Evolutionary conservation across 2,888 invertebrate genomes (phyloP).

Genomic region (Schizotus pectinicornis): DNA sequence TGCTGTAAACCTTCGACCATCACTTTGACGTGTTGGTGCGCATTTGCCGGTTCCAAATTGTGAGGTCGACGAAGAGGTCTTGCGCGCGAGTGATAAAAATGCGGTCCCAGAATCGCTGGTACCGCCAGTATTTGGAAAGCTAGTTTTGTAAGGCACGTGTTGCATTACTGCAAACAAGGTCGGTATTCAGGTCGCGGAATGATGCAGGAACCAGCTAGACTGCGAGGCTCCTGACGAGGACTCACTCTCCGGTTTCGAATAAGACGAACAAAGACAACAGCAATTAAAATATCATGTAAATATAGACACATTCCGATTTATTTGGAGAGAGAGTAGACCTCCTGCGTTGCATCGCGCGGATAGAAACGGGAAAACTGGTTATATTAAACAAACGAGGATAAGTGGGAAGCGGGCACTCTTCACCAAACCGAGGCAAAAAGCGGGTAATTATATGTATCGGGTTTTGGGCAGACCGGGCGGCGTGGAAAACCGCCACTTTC

Average conservation of each 20-base stretch:
- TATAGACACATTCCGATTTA: slow-evolving; percentile 41
- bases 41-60: too few relatives aligned
- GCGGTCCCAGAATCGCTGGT: background rate
- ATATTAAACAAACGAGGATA: slow-evolving; percentile 11
- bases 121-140: slow-evolving; percentile 35
- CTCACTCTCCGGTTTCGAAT: slow-evolving; percentile 33
- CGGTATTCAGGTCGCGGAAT: slow-evolving; percentile 53
- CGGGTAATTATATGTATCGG: too few relatives aligned
- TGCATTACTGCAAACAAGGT: slow-evolving; percentile 48
- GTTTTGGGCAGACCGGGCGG: too few relatives aligned
- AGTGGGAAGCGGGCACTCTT: background rate
- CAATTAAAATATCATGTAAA: slow-evolving; percentile 46
- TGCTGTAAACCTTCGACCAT: too few relatives aligned
- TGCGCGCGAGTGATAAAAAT: too few relatives aligned
- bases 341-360: slow-evolving; percentile 13
- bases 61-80: too few relatives aligned
- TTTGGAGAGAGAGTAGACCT: slow-evolving; percentile 29
- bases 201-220: slow-evolving; percentile 47
- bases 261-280: slow-evolving; percentile 37
- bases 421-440: too few relatives aligned
- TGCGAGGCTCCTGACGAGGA: slow-evolving; percentile 54
- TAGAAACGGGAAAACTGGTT: slow-evolving; percentile 23
- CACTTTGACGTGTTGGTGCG: too few relatives aligned
- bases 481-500: too few relatives aligned
- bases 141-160: slow-evolving; percentile 42